Percentiles rank a stretch among this genome's conserved stretches.
Evolutionary conservation across 2,888 invertebrate genomes (phyloP).

Genomic region (Myopa testacea): DNA sequence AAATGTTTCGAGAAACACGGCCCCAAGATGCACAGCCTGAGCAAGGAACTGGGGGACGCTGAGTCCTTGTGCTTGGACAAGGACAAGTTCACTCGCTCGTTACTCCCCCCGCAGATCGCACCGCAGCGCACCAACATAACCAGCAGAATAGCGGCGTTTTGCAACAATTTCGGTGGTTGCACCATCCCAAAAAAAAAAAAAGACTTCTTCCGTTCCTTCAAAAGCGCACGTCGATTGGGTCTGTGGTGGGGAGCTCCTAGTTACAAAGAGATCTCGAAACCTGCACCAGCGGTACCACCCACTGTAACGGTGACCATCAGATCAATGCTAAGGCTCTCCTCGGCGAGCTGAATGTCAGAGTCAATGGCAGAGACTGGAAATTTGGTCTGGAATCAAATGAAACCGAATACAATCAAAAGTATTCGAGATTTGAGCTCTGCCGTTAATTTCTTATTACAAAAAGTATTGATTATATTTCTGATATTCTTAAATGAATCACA

Average conservation of each 20-base stretch:
- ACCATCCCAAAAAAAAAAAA: conserved; percentile 47
- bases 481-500: no score
- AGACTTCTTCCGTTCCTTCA: conserved; percentile 57
- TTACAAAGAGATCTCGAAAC: background rate
- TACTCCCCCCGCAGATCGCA: background rate
- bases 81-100: background rate
- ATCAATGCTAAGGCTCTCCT: background rate
- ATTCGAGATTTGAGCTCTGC: no score
- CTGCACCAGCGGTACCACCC: background rate
- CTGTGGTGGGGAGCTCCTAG: background rate
- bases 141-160: background rate
- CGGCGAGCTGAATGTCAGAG: no score
- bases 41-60: background rate
- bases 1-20: background rate
- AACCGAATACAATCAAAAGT: no score
- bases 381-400: no score
- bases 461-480: no score
- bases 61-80: background rate
- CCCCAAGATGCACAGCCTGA: background rate
- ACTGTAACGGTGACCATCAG: background rate
- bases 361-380: no score
- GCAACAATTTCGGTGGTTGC: conserved; percentile 42
- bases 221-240: conserved; percentile 26
- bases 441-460: no score
- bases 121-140: background rate